phyloP scores from a whole-genome alignment of 2,888 invertebrate genomes.

The Thalpophila matura region DNA sequence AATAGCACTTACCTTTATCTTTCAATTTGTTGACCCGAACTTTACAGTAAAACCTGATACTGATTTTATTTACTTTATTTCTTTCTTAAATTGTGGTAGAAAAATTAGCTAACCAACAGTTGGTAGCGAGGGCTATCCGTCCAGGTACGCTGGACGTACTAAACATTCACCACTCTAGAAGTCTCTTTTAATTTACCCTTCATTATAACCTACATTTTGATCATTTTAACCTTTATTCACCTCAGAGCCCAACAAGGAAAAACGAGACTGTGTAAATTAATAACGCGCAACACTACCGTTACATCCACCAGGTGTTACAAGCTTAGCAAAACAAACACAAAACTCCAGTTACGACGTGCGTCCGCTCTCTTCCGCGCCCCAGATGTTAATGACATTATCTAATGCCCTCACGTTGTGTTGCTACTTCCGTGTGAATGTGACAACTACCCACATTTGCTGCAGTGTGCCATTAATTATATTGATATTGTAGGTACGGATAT shows the following conservation, averaged over 20 bases:
- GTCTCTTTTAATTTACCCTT: no score
- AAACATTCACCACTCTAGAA: no score
- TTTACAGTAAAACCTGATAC: no score
- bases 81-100: no score
- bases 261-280: slow-evolving; percentile 22
- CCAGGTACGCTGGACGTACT: no score
- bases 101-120: no score
- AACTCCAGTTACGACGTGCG: slow-evolving; percentile 49
- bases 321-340: slow-evolving; percentile 51
- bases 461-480: background rate
- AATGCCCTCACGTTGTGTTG: slow-evolving; percentile 44
- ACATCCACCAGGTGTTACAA: slow-evolving; percentile 42
- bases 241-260: background rate
- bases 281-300: slow-evolving; percentile 1
- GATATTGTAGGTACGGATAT: background rate
- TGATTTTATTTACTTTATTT: no score
- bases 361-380: slow-evolving; percentile 39
- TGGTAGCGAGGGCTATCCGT: no score
- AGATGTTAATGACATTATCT: slow-evolving; percentile 56
- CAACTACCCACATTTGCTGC: slow-evolving; percentile 40
- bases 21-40: no score
- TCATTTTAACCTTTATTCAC: background rate
- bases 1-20: no score
- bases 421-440: slow-evolving; percentile 37
- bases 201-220: no score